Evolutionary conservation across 92 coral and sea anemone species (phyloP), one percentile per base, ranked within the genome.

Genomic region (Epizoanthus ramosus): DNA sequence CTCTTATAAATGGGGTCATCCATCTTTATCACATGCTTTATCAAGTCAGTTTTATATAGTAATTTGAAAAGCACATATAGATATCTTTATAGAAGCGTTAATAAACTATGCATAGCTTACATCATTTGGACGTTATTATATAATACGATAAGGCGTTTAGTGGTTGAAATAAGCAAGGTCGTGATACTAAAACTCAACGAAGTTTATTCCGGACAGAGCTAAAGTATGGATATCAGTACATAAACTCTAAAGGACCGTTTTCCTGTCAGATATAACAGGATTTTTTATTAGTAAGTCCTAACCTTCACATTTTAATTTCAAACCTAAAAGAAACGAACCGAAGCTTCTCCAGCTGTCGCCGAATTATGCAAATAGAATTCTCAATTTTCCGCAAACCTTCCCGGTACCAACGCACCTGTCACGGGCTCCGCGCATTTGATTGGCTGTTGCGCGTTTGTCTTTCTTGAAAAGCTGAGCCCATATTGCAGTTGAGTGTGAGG

Each of bases 381-480:
- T 65, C 72, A 67, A 24, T 6, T 41, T 61, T 43, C 43, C 19
- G 82, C 22, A 33, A n/a, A 77, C 58, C 47, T 77, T 39, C n/a
- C 57, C 54, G 5, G 6, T 77, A 65, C 37, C 70, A 19, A 39
- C 6, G 56, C 82, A 77, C 59, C 82, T 77, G 82, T 41, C 82
- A 16, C 12, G 24, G 19, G 4, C 6, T 41, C 23, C 58, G 6
- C 24, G 45, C 41, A 60, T 77, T 39, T 61, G 33, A 77, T 77
- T 77, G 82, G 82, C 22, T 63, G 47, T 21, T 75, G 22, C 31
- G 57, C 50, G 56, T 77, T 77, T 77, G 39, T 59, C 70, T 41
- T n/a, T 77, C 69, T 60, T 54, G 22, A 60, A 69, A 73, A 58
- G 53, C 35, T 59, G 16, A 7, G 15, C 23, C 57, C 22, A 41